Evolutionary conservation across 1,140 invertebrate genomes (phyloP).

Genomic region (Oryctes rhinoceros): DNA sequence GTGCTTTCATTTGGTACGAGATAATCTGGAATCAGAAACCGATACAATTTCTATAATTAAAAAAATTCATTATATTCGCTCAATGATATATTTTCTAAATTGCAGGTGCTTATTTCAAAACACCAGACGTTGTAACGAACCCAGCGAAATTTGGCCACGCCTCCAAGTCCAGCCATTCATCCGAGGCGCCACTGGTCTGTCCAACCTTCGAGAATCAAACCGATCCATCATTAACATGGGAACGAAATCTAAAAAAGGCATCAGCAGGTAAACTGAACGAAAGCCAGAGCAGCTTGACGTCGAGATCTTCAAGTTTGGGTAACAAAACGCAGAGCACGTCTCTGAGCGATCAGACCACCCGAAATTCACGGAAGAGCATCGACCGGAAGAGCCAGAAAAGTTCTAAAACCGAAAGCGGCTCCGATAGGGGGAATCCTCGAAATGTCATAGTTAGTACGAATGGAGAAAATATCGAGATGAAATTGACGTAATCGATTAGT

Average conservation of each 20-base stretch:
- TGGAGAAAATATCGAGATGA: constrained; percentile 57
- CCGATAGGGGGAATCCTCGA: constrained; percentile 50
- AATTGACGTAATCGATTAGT: constrained; percentile 46
- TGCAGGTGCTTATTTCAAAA: constrained; percentile 52
- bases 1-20: too few relatives aligned
- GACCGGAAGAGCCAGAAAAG: constrained; percentile 51
- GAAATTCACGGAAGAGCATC: constrained; percentile 43
- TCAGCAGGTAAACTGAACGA: constrained; percentile 54
- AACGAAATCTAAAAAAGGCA: constrained; percentile 48
- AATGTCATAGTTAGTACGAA: constrained; percentile 55
- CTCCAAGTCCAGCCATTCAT: constrained; percentile 54
- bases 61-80: not conserved
- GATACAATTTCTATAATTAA: too few relatives aligned
- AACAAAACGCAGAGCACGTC: constrained; percentile 60
- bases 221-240: constrained; percentile 51
- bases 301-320: constrained; percentile 56
- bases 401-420: constrained; percentile 50
- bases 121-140: constrained; percentile 44
- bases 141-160: constrained; percentile 46
- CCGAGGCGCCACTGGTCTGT: constrained; percentile 50
- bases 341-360: constrained; percentile 52
- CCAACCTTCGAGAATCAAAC: constrained; percentile 48
- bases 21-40: too few relatives aligned
- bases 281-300: constrained; percentile 58
- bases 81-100: constrained; percentile 16